Conservation (phyloP, 1,140 invertebrate species). For the Gonatopus flavifemur region DNA sequence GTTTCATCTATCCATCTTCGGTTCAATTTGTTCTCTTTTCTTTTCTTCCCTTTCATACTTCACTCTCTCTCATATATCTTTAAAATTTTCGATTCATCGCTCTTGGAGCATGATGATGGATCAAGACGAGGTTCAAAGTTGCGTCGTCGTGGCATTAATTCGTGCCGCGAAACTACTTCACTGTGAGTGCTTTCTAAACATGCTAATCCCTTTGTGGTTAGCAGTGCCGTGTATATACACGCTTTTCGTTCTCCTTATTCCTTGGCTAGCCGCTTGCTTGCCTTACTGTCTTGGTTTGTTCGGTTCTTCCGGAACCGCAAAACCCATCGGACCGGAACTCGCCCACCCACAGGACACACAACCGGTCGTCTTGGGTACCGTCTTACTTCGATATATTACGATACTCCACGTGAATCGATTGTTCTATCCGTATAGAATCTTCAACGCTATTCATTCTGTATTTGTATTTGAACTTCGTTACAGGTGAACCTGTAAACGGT, state of each 20-base stretch:
- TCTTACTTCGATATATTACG: no score
- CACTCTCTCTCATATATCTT: no score
- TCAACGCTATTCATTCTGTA: no score
- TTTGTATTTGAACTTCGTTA: no score
- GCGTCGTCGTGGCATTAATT: constrained; percentile 27
- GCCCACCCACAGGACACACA: constrained; percentile 16
- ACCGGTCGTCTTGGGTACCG: constrained; percentile 18
- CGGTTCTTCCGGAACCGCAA: constrained; percentile 18
- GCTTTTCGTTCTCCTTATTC: constrained; percentile 3
- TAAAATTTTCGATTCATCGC: no score
- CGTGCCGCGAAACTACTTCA: constrained; percentile 16
- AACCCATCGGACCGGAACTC: constrained; percentile 24
- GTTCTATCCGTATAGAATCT: no score
- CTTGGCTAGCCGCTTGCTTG: neutral
- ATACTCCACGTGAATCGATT: no score
- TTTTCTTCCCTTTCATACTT: no score
- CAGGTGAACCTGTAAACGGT: no score
- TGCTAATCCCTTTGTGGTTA: constrained; percentile 31
- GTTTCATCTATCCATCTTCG: no score
- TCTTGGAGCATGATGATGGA: constrained; percentile 19
- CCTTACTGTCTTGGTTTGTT: constrained; percentile 12
- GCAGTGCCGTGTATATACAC: constrained; percentile 18
- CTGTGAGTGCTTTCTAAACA: constrained; percentile 35
- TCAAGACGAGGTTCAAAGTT: constrained; percentile 22
- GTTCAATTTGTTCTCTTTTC: no score